These are phyloP conservation scores for Peromyscus melanophrys DNA, from an alignment of 2,797 vertebrate species.

Conservation along the genomic window DNA sequence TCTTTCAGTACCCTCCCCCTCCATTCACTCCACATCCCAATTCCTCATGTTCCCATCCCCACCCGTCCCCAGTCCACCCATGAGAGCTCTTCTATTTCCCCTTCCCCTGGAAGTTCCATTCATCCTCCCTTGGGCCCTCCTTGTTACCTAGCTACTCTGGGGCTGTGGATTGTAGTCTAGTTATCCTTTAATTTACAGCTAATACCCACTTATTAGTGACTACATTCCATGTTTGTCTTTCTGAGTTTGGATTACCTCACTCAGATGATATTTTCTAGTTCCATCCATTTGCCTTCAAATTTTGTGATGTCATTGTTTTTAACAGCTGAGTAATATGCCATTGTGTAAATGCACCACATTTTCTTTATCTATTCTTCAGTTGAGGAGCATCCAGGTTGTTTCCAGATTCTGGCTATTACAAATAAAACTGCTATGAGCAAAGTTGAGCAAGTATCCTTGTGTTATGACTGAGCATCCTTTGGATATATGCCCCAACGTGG, in stretches of 20 bases:
- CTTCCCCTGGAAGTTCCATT: not conserved
- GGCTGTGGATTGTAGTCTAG: not conserved
- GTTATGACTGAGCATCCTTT: not conserved
- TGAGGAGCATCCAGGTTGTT: not conserved
- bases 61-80: not conserved
- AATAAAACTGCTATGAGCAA: not conserved
- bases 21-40: not conserved
- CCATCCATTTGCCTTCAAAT: not conserved
- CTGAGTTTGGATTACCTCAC: no score
- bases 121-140: not conserved
- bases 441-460: not conserved
- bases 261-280: not conserved
- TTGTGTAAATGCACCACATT: not conserved
- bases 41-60: not conserved
- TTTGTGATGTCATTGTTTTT: not conserved
- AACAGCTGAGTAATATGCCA: not conserved
- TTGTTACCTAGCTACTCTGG: not conserved
- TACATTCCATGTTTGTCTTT: no score
- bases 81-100: not conserved
- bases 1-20: not conserved
- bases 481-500: not conserved
- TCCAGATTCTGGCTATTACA: not conserved
- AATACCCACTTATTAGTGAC: no score
- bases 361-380: not conserved
- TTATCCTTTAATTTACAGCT: no score